Conservation (phyloP, 2,888 invertebrate genomes). For the Dione vanillae region DNA sequence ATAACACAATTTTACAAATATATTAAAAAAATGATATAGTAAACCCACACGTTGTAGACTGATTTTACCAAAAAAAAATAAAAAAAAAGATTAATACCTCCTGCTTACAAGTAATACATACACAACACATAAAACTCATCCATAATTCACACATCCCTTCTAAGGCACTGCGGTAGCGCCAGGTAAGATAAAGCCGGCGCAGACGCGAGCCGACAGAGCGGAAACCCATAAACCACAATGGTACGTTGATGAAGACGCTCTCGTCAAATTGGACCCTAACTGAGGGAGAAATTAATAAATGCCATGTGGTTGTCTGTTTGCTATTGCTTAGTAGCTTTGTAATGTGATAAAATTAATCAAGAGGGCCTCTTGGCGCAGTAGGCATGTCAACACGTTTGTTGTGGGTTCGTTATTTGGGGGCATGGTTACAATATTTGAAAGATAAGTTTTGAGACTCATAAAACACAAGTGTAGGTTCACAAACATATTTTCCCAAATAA, state of each 20-base stretch:
- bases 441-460: too few relatives aligned
- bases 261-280: slow-evolving; percentile 60
- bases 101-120: not conserved
- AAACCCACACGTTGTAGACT: too few relatives aligned
- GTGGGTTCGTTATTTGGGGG: not conserved
- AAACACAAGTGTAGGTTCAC: too few relatives aligned
- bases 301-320: slow-evolving; percentile 36
- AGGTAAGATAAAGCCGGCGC: slow-evolving; percentile 62
- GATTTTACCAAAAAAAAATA: not conserved
- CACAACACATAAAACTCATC: slow-evolving; percentile 2
- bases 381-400: not conserved
- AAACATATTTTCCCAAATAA: too few relatives aligned
- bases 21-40: too few relatives aligned
- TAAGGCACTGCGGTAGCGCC: slow-evolving; percentile 50
- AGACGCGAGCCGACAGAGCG: slow-evolving; percentile 58
- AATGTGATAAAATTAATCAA: slow-evolving; percentile 12
- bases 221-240: slow-evolving; percentile 67
- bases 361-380: not conserved
- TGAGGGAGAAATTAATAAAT: slow-evolving; percentile 49
- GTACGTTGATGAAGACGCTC: slow-evolving; percentile 69
- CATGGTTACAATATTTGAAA: too few relatives aligned
- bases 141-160: slow-evolving; percentile 51
- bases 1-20: too few relatives aligned
- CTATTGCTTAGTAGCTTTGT: slow-evolving; percentile 13
- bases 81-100: not conserved